A percentile compares a stretch with the other conserved stretches of the same genome.
Conservation (phyloP, 2,797 vertebrate genomes). For the Melanotaenia trifasciata region DNA sequence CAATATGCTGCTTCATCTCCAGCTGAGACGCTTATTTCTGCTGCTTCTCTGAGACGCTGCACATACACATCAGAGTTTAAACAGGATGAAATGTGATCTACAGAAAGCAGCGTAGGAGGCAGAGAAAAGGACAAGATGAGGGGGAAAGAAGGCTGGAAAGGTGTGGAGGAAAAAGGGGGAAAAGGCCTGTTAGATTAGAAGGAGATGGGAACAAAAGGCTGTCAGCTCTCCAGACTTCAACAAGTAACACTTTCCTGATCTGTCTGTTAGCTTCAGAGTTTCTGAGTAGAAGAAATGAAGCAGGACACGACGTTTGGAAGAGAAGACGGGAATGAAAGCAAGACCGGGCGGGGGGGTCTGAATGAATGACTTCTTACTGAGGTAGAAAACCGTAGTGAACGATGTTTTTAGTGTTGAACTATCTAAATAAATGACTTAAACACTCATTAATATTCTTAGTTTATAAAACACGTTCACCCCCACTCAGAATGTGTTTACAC, state of each 20-base stretch:
- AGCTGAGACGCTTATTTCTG: neutral
- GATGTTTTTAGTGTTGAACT: too few species aligned
- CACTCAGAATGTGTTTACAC: too few species aligned
- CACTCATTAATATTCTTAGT: too few species aligned
- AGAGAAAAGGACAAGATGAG: neutral
- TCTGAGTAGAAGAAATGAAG: conserved; percentile 3
- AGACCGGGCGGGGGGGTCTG: neutral
- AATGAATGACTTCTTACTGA: too few species aligned
- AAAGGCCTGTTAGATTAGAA: neutral
- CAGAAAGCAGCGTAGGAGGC: too few species aligned
- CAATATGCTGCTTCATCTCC: conserved; percentile 17
- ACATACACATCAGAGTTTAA: neutral
- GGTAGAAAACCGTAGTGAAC: too few species aligned
- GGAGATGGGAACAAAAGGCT: neutral
- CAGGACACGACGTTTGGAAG: neutral
- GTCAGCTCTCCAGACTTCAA: conserved; percentile 7
- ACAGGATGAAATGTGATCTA: too few species aligned
- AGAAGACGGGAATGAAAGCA: neutral
- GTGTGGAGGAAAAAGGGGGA: neutral
- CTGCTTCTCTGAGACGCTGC: neutral
- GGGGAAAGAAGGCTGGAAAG: neutral
- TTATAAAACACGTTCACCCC: too few species aligned
- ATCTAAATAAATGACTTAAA: too few species aligned
- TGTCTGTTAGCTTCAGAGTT: conserved; percentile 12
- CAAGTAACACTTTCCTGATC: conserved; percentile 17